Evolutionary conservation across 2,888 invertebrate genomes (phyloP), one percentile per base, ranked within the genome.

Genomic region (Dione vanillae): DNA sequence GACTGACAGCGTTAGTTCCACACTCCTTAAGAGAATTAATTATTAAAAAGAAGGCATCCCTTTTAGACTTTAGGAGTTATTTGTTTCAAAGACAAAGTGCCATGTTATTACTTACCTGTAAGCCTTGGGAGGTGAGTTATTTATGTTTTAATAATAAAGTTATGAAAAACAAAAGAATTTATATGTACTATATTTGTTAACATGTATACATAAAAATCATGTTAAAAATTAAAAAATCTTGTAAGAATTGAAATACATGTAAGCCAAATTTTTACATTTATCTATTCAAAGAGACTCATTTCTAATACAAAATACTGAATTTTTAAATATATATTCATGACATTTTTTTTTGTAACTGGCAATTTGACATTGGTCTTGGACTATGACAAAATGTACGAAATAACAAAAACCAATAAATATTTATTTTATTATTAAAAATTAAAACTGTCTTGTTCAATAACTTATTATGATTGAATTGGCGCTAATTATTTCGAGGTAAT

Each of bases 61-160:
- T 99, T 70, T 91, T 99, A 80, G 98, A 99, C 88, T 96, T 99
- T 82, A 95, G 99, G 75, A 98, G 98, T 86, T 99, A 99, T 90
- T 94, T 99, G 75, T 99, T 98, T 86, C 96, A 98, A 78, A 95
- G 98, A 74, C 99, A 99, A 92, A 97, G 98, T 87, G 96, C 97
- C 83, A 95, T 99, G 94, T 94, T 97, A 82, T 88, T 96, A 80
- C 94, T 95, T 76, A 94, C 94, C 67, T 95, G 94, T 78, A 96
- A 96, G 89, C 96, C 97, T 69, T 97, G 96, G 96, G 97, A 98
- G 95, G 96, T 96, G 83, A 83, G 93, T 80, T 12, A 37, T 19
- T 67, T 65, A 64, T 85, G 77, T 75, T 19, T 43, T 45, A n/a
- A 10, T n/a, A 14, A 20, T 14, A 19, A 14, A 7, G 2, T 10